Percentiles rank a stretch among this genome's conserved stretches.
Evolutionary conservation across 2,797 vertebrate species (phyloP).

Genomic region (Echiichthys vipera): DNA sequence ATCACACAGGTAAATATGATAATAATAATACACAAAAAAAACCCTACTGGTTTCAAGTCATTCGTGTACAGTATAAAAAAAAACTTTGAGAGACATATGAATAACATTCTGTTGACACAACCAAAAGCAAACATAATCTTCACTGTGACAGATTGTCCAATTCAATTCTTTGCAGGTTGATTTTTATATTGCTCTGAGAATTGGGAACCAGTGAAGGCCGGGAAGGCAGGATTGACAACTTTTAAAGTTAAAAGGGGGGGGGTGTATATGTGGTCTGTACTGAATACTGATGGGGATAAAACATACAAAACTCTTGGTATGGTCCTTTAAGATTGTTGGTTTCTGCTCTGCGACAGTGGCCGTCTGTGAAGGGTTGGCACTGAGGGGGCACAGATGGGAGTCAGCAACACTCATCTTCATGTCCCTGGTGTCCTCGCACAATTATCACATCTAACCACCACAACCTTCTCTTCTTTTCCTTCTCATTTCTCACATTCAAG

Average conservation of each 20-base stretch:
- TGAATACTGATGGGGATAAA: constrained; percentile 8
- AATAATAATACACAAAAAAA: not conserved
- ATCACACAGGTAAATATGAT: not conserved
- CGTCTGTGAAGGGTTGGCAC: constrained; percentile 62
- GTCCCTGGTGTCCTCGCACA: constrained; percentile 66
- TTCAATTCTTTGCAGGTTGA: not conserved
- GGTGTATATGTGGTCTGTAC: not conserved
- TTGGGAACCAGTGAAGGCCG: not conserved
- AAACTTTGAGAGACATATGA: constrained; percentile 1
- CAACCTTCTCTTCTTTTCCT: constrained; percentile 49
- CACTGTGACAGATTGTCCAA: not conserved
- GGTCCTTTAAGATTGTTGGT: constrained; percentile 42
- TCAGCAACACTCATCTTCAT: constrained; percentile 70
- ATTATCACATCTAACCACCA: constrained; percentile 71
- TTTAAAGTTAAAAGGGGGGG: not conserved
- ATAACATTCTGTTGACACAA: not conserved
- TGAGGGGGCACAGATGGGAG: constrained; percentile 74
- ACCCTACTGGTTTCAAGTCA: too few species aligned
- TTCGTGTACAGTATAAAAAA: not conserved
- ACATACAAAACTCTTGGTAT: not conserved
- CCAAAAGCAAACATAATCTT: not conserved
- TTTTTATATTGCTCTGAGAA: not conserved
- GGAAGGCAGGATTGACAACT: not conserved
- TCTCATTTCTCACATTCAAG: constrained; percentile 57
- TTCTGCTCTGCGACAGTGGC: constrained; percentile 41